Evolutionary conservation across 1,140 invertebrate genomes (phyloP), one percentile per base, ranked within the genome.

Genomic region (Drosophila orena): DNA sequence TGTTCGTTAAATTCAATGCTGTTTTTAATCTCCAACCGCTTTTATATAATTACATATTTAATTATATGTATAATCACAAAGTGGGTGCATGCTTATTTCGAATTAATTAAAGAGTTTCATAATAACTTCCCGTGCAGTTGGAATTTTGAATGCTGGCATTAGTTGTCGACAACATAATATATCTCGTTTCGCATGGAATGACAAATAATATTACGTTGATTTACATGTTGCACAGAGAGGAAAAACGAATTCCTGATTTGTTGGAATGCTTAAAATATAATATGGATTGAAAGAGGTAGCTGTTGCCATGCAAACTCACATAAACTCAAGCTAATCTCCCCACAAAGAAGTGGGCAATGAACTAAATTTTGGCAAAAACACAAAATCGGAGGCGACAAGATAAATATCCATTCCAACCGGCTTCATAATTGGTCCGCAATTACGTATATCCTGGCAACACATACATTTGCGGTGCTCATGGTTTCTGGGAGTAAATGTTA

Each of bases 41-140:
- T 24, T n/a, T 6, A 40, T 50, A 14, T 62, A 52, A 68, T 68
- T 44, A 52, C 46, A 66, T 65, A 68, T 65, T 52, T 68, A 68
- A 65, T 68, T 65, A 22, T 5, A 68, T 52, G 37, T 43, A 30
- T 27, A 56, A 64, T 46, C 53, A 14, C 2, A 15, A 35, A 15
- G 7, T 30, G n/a, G 5, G 1, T 15, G 0, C 12, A 17, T 2
- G 11, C 11, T 10, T 15, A 44, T 37, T 17, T 22, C 22, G 20
- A 62, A 68, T 64, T 66, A 49, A 59, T 66, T 66, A 44, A 17
- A 10, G 44, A 11, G 24, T 60, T 50, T 50, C 8, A 24, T 40
- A 20, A 22, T 38, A 55, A 47, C 17, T 20, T 35, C 12, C 10
- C 11, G 15, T 52, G 49, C 30, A 35, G 20, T 52, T 15, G 15